Base-by-base conservation (phyloP, 2,797 vertebrate species). In the Rhynchotus rufescens region DNA sequence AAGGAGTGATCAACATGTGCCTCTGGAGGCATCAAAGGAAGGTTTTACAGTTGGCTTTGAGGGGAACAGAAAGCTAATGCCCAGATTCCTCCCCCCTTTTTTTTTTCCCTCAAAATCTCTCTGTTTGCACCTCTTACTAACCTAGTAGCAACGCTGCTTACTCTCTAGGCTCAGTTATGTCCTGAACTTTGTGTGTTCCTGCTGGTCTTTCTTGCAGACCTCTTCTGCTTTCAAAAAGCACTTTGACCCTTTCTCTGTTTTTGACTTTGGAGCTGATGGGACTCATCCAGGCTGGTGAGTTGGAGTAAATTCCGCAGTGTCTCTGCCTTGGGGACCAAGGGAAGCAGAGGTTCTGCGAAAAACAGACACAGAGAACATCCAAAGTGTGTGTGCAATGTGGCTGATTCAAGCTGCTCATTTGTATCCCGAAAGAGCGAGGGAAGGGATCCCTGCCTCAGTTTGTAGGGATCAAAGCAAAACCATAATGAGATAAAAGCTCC, bases 191-290 rank as follows among this genome's bases (percentile, higher is more conserved):
- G 25, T 69, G 81, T 84, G 34, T 78, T 86, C 51, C 49, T 0
- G 0, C 14, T 2, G 0, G 64, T 95, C 86, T 83, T 89, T 68
- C 49, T 49, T 62, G 21, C 59, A 81, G 40, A 44, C 20, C 67
- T 81, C 21, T 61, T 74, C 56, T 79, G 65, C 59, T 78, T 89
- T 74, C 38, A 75, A 89, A 88, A 78, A 62, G 60, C 66, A 54
- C n/a, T 89, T 95, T 15, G 60, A 62, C 78, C 75, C 64, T 44
- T 67, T 88, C 38, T 75, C 26, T 94, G 49, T 51, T 85, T 74
- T 80, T 85, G 59, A 57, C 64, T 90, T 72, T 75, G 84, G 28
- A 86, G 79, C 59, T 88, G 57, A 80, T 34, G 25, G 51, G 45
- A 60, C 88, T 90, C 69, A 68, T 77, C 62, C 4, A 1, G 52